Conservation (phyloP, 2,888 invertebrate genomes). For the Heliconius ethilla region DNA sequence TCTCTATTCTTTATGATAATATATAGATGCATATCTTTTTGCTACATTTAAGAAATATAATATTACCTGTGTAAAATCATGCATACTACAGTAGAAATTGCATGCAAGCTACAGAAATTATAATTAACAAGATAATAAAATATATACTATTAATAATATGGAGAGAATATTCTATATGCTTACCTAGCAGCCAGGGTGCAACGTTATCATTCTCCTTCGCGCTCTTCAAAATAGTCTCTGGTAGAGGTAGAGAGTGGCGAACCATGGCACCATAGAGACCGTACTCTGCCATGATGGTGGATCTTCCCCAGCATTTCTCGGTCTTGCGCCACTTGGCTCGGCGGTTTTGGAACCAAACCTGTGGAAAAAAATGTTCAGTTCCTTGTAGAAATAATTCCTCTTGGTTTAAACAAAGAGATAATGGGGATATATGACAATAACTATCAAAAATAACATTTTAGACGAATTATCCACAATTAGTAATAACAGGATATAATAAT, state of each 20-base stretch:
- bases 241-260: conserved; percentile 97
- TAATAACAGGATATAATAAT: too few species aligned
- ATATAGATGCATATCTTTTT: not conserved
- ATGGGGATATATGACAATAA: not conserved
- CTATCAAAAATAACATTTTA: not conserved
- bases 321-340: conserved; percentile 99
- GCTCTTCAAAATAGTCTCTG: conserved; percentile 98
- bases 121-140: not conserved
- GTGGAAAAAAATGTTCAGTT: conserved; percentile 51
- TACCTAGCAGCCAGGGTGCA: conserved; percentile 99
- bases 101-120: not conserved
- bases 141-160: not conserved
- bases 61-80: not conserved
- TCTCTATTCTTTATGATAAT: not conserved
- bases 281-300: conserved; percentile 99
- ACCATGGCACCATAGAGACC: conserved; percentile 99
- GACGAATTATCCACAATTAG: too few species aligned
- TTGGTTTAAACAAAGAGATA: not conserved
- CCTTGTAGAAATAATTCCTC: not conserved
- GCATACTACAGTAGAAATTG: not conserved
- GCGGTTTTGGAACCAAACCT: conserved; percentile 99
- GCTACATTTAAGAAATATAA: not conserved
- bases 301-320: conserved; percentile 99
- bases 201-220: conserved; percentile 98
- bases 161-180: conserved; percentile 55